Conservation (phyloP, 2,888 invertebrate genomes). For the Drosophila lacicola region DNA sequence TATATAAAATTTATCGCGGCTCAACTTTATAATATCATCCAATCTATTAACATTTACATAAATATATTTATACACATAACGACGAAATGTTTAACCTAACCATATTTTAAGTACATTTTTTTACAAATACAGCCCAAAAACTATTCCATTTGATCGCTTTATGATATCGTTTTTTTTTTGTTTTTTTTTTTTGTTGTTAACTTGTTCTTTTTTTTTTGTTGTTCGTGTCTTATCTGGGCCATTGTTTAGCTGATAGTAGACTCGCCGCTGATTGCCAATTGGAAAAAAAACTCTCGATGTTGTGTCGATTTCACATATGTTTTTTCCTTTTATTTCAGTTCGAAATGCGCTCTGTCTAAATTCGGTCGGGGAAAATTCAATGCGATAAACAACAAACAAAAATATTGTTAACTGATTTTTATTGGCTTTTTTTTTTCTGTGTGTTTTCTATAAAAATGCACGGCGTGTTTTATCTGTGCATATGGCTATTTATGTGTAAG, state of each 20-base stretch:
- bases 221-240: constrained; percentile 47
- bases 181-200: not conserved
- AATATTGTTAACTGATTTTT: not conserved
- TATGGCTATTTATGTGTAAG: constrained; percentile 51
- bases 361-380: constrained; percentile 39
- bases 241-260: constrained; percentile 47
- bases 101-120: constrained; percentile 33
- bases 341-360: constrained; percentile 26
- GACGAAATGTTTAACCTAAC: not conserved
- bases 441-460: constrained; percentile 25
- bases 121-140: constrained; percentile 41
- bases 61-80: constrained; percentile 27
- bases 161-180: constrained; percentile 1
- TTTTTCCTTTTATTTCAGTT: constrained; percentile 52
- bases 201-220: constrained; percentile 21
- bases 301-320: constrained; percentile 21
- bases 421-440: not conserved
- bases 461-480: constrained; percentile 18
- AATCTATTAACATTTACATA: not conserved
- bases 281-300: constrained; percentile 24
- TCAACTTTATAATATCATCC: no score
- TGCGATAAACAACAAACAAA: not conserved
- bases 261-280: constrained; percentile 65
- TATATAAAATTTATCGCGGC: no score
- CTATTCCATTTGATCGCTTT: constrained; percentile 29